Conservation (phyloP, 2,113 vertebrate species). For the Zosterops borbonicus region DNA sequence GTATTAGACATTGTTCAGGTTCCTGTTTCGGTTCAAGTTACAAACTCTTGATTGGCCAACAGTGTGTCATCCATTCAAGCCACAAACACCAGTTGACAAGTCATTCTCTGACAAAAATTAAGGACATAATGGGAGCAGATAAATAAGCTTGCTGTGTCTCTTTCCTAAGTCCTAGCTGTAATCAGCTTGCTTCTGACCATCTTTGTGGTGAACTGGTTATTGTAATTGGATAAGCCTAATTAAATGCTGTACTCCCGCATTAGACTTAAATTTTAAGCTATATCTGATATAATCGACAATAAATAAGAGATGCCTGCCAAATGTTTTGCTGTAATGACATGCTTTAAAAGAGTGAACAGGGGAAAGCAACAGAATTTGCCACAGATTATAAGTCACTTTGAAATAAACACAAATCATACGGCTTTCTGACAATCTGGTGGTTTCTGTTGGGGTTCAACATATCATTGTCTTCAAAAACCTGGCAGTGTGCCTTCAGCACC, state of each 20-base stretch:
- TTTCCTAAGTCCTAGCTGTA: background rate
- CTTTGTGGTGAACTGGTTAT: background rate
- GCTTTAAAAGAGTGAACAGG: background rate
- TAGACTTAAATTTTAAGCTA: conserved; percentile 16
- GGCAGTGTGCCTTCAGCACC: background rate
- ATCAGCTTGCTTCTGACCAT: conserved; percentile 27
- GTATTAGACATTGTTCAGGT: background rate
- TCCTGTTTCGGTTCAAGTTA: rapidly evolving
- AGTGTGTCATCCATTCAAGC: background rate
- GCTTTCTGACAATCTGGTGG: background rate
- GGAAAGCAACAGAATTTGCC: background rate
- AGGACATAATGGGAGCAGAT: background rate
- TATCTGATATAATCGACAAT: background rate
- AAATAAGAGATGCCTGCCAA: background rate
- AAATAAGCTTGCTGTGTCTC: conserved; percentile 26
- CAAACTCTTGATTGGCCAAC: background rate
- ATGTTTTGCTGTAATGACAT: background rate
- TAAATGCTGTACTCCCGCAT: background rate
- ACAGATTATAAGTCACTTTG: background rate
- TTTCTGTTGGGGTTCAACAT: background rate
- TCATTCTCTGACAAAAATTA: background rate
- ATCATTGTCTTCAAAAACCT: background rate
- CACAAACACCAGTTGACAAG: background rate
- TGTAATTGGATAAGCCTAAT: conserved; percentile 41
- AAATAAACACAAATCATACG: background rate